These are phyloP conservation scores for Aldrovandia affinis DNA, from an alignment of 2,797 vertebrate species.

Conservation along the genomic window DNA sequence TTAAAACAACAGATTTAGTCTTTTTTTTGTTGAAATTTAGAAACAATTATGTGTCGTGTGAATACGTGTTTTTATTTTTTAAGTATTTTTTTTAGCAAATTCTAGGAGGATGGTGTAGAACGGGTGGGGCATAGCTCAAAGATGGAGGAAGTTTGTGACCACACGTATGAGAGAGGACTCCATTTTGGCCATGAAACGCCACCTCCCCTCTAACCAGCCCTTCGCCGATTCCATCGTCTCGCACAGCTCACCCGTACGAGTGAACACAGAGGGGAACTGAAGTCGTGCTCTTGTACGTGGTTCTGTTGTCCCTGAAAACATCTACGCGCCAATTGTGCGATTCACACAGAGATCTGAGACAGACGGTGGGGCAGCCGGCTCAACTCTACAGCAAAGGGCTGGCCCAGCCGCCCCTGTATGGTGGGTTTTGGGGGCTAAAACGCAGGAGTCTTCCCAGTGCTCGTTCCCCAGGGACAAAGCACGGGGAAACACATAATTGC, in stretches of 20 bases:
- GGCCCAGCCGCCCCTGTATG: neutral
- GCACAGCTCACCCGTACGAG: neutral
- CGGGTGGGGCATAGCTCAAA: constrained; percentile 50
- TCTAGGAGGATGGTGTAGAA: constrained; percentile 55
- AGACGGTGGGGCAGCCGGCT: too few relatives aligned
- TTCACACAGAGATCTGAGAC: neutral
- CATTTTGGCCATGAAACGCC: neutral
- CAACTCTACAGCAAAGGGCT: too few relatives aligned
- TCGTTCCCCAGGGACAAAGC: constrained; percentile 9
- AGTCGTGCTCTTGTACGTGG: neutral
- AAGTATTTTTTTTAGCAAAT: constrained; percentile 44
- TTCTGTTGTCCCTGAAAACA: neutral
- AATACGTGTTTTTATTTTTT: constrained; percentile 41
- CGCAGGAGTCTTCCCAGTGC: constrained; percentile 42
- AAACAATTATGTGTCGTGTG: constrained; percentile 45
- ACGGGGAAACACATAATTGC: neutral
- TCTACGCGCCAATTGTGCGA: neutral
- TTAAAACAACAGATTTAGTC: constrained; percentile 51
- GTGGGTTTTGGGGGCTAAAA: too few relatives aligned
- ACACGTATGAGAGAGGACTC: constrained; percentile 37
- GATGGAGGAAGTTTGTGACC: constrained; percentile 26
- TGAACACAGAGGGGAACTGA: neutral
- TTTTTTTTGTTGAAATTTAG: constrained; percentile 53
- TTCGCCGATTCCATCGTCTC: neutral
- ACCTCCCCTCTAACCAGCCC: neutral